phyloP scores from a whole-genome alignment of 2,113 vertebrate genomes.

The Hipposideros armiger region DNA sequence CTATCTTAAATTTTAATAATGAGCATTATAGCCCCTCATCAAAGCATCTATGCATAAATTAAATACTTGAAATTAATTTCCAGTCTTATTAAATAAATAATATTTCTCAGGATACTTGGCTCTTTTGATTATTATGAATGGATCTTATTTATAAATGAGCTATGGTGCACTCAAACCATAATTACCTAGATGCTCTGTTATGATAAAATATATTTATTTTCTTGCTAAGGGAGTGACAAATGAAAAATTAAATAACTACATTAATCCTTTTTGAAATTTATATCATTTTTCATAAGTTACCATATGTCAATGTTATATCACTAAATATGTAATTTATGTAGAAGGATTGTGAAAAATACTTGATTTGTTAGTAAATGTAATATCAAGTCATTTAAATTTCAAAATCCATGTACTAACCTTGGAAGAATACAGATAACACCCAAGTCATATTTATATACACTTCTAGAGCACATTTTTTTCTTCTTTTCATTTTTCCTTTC shows the following conservation, averaged over 20 bases:
- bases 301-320: slow-evolving; percentile 64
- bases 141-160: background rate
- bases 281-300: background rate
- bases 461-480: background rate
- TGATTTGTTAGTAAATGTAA: slow-evolving; percentile 30
- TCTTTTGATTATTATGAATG: background rate
- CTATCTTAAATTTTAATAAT: background rate
- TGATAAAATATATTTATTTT: slow-evolving; percentile 54
- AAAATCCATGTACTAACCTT: background rate
- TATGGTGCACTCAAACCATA: background rate
- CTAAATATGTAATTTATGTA: slow-evolving; percentile 63
- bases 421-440: accelerated
- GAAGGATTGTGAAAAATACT: slow-evolving; percentile 47
- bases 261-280: slow-evolving; percentile 64
- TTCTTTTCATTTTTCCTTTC: too few species aligned
- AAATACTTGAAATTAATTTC: slow-evolving; percentile 33
- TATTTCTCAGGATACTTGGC: background rate
- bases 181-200: slow-evolving; percentile 6
- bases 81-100: slow-evolving; percentile 3
- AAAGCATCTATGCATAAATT: slow-evolving; percentile 37
- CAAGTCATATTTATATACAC: background rate
- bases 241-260: slow-evolving; percentile 74
- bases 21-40: background rate
- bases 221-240: slow-evolving; percentile 72
- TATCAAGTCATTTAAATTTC: slow-evolving; percentile 44